These are phyloP conservation scores for Parthenolecanium corni DNA, from an alignment of 2,888 invertebrate genomes.

Conservation along the genomic window DNA sequence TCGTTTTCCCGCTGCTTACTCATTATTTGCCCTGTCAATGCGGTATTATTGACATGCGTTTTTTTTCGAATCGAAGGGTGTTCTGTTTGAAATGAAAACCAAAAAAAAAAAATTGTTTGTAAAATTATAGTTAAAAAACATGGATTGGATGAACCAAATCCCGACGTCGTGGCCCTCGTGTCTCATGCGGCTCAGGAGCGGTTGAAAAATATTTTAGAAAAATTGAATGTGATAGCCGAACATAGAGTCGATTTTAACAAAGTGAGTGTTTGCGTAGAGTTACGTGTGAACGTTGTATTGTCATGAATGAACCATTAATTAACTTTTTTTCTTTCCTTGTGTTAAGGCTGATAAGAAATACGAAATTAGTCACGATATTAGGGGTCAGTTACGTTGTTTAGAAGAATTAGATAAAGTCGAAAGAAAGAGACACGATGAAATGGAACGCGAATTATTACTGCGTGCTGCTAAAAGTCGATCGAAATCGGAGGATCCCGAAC, in stretches of 20 bases:
- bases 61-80: background rate
- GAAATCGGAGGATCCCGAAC: slow-evolving; percentile 94
- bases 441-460: slow-evolving; percentile 84
- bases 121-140: slow-evolving; percentile 45
- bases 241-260: slow-evolving; percentile 88
- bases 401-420: slow-evolving; percentile 93
- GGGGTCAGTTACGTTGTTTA: slow-evolving; percentile 88
- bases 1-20: background rate
- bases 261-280: slow-evolving; percentile 41
- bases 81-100: background rate
- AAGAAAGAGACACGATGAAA: slow-evolving; percentile 85
- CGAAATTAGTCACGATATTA: slow-evolving; percentile 78
- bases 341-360: slow-evolving; percentile 58
- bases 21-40: too few relatives aligned
- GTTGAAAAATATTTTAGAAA: slow-evolving; percentile 79
- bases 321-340: background rate
- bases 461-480: slow-evolving; percentile 91
- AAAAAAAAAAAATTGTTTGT: too few relatives aligned
- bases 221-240: slow-evolving; percentile 83
- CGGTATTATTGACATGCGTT: too few relatives aligned
- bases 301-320: background rate
- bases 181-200: slow-evolving; percentile 92
- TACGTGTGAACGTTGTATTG: slow-evolving; percentile 9
- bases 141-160: slow-evolving; percentile 71
- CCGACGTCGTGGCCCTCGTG: slow-evolving; percentile 78